Conservation (phyloP, 1,140 invertebrate genomes). For the Holotrichia oblita region DNA sequence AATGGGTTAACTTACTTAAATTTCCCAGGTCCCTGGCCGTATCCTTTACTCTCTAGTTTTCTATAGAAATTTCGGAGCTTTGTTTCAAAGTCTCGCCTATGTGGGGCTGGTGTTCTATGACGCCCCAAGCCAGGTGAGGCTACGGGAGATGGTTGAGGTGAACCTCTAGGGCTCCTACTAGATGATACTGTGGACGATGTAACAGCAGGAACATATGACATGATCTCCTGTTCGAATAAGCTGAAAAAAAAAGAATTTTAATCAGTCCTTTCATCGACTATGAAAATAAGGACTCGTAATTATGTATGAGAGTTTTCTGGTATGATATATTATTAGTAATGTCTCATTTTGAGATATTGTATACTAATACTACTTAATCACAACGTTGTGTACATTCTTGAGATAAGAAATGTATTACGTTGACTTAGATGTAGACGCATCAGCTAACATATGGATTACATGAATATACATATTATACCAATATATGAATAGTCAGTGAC, state of each 20-base stretch:
- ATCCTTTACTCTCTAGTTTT: conserved; percentile 95
- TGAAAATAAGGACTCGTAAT: too few species aligned
- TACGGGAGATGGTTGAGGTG: conserved; percentile 79
- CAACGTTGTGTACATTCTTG: too few species aligned
- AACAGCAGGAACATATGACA: conserved; percentile 91
- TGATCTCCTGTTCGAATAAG: conserved; percentile 97
- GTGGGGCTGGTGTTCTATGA: conserved; percentile 84
- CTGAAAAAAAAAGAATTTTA: conserved; percentile 66
- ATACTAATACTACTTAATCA: too few species aligned
- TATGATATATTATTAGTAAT: too few species aligned
- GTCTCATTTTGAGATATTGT: too few species aligned
- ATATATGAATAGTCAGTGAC: neutral
- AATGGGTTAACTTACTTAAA: conserved; percentile 78
- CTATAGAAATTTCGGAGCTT: conserved; percentile 95
- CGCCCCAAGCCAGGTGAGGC: conserved; percentile 81
- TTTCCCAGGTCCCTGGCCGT: conserved; percentile 95
- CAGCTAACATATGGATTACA: neutral
- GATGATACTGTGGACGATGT: conserved; percentile 56
- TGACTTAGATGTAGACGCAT: neutral
- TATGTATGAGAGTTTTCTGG: too few species aligned
- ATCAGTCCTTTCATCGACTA: too few species aligned
- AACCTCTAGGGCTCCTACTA: conserved; percentile 64
- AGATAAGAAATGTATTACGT: too few species aligned
- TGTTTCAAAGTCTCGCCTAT: conserved; percentile 92
- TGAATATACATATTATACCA: neutral